Evolutionary conservation across 2,888 invertebrate species (phyloP), one percentile per base, ranked within the genome.

Genomic region (Macaria notata): DNA sequence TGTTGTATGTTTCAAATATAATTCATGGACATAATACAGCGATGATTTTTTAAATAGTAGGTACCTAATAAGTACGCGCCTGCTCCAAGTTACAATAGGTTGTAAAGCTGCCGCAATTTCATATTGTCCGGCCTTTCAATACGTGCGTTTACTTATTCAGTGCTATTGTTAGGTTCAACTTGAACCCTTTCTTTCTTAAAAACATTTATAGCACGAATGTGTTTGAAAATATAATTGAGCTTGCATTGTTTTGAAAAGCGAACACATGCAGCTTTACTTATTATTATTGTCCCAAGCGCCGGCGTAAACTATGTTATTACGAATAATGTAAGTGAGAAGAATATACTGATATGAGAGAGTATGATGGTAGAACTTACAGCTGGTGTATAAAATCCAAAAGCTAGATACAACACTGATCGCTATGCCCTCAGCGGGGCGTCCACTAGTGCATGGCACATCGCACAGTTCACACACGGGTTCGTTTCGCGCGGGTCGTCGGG

Each of bases 361-460:
- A 36, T 1, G 4, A 36, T 6, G 7, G 33, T 45, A 43, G 9
- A 6, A 62, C 67, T 65, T 61, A 67, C 67, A 65, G 62, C 62
- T 62, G 46, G 58, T 47, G 56, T 53, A 52, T 62, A 48, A 62
- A 68, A 68, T 68, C 68, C 68, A 66, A 65, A 57, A 62, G 65
- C 53, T 50, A 59, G 52, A 54, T 62, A 63, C 54, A 64, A 57
- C 62, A 63, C 74, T 54, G 61, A 66, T 66, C 71, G 68, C 63
- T 68, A 62, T 66, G 75, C 81, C 84, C 85, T 79, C 75, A 74
- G 71, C 70, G 75, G 87, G 89, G 84, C 84, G 70, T 68, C 78
- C 88, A 89, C 89, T 81, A 78, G 78, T 82, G 75, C 86, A 84
- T 81, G 83, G 71, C 88, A 81, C 81, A 60, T 72, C 61, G 66